Base-by-base conservation (phyloP, 2,888 invertebrate species). In the Synanthedon formicaeformis region DNA sequence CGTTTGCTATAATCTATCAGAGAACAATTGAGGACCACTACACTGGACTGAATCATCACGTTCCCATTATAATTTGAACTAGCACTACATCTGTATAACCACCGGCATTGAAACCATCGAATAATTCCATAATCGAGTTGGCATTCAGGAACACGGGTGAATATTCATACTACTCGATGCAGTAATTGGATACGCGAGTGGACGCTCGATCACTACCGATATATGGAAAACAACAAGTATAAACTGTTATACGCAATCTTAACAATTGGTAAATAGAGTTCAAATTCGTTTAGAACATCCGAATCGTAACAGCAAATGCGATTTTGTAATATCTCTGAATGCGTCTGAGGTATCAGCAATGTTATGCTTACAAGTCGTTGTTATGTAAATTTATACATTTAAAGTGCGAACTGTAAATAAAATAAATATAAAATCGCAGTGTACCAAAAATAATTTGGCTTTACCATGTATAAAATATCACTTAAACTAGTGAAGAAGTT, bases 81-180 rank as follows among this genome's bases (percentile, higher is more conserved):
- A 34, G 34, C 34, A 34, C 34, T 6, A 34, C 34, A 34, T 34
- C 8, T 34, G 34, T 34, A 34, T 34, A 34, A 34, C 34, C 10
- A 34, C 27, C 2, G 34, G n/a, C 14, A 13, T 45, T 45, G 13
- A 48, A 51, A 41, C 50, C 58, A 66, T 66, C 62, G 66, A 69
- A 69, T 72, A 69, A 71, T 67, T 63, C 64, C 63, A 49, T 49
- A 49, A 49, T 49, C 75, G 73, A 75, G 49, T 79, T 68, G 62
- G 73, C 67, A 69, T 74, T 71, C 72, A 64, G 73, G 72, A 71
- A 49, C 54, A 72, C 67, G 67, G 71, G 67, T 75, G 76, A 79
- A 81, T 81, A 80, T 81, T 81, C 79, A 78, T 75, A 69, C 69
- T 70, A 71, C 74, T 78, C 73, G 69, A 71, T 61, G 67, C 67